phyloP scores from a whole-genome alignment of 1,140 invertebrate species.

The Habropoda laboriosa region DNA sequence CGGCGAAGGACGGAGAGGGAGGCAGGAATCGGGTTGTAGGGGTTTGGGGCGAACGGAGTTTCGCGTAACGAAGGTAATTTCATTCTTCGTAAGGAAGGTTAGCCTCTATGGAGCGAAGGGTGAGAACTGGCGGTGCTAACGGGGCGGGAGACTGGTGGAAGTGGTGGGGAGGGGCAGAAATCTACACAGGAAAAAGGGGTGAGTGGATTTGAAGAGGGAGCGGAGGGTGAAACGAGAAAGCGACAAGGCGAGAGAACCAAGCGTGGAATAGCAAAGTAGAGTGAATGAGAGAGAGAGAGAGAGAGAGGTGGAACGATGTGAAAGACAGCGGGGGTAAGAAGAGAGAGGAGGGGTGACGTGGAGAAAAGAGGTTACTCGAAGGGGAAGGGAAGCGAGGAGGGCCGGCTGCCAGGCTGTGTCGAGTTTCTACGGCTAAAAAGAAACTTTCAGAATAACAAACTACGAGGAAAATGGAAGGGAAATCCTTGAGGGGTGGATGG shows the following conservation, averaged over 20 bases:
- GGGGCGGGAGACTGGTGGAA: conserved; percentile 38
- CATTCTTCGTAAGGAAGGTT: conserved; percentile 77
- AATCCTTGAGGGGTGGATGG: conserved; percentile 8
- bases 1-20: conserved; percentile 42
- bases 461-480: conserved; percentile 59
- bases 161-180: conserved; percentile 70
- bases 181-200: conserved; percentile 61
- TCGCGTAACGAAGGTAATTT: conserved; percentile 82
- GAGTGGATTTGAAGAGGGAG: conserved; percentile 43
- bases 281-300: conserved; percentile 17
- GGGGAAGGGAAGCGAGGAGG: conserved; percentile 20
- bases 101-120: conserved; percentile 53
- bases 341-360: conserved; percentile 59
- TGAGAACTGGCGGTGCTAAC: conserved; percentile 40
- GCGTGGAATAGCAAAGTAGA: conserved; percentile 19
- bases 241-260: conserved; percentile 63
- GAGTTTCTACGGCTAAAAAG: conserved; percentile 70
- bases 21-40: conserved; percentile 68
- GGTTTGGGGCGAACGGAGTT: conserved; percentile 75
- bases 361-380: conserved; percentile 73
- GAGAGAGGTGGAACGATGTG: conserved; percentile 29
- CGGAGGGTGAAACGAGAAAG: conserved; percentile 67
- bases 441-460: conserved; percentile 74
- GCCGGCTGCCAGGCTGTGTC: conserved; percentile 59
- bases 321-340: conserved; percentile 44